Conservation (phyloP, 2,888 invertebrate species). For the Chaitophorus viminalis region DNA sequence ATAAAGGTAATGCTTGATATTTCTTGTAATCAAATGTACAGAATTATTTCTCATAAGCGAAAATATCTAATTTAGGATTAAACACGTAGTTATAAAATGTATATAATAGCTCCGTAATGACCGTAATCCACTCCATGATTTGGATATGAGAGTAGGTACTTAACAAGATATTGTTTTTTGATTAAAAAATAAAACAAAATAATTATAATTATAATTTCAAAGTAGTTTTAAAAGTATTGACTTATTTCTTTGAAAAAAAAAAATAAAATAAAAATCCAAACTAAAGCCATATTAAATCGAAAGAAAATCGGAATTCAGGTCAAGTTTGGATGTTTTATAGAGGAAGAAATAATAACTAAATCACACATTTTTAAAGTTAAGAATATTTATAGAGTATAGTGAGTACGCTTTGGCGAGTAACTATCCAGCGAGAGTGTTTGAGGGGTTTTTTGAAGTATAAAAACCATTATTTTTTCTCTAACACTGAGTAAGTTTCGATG, state of each 20-base stretch:
- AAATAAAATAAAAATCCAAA: neutral
- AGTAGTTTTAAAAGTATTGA: constrained; percentile 13
- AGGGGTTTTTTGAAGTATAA: constrained; percentile 32
- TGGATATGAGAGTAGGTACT: neutral
- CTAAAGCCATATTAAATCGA: constrained; percentile 2
- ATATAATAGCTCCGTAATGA: neutral
- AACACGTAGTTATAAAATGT: neutral
- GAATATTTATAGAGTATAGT: constrained; percentile 10
- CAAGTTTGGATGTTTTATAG: neutral
- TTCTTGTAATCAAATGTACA: neutral
- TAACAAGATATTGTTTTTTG: neutral
- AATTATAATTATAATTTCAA: neutral
- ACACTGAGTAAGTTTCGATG: constrained; percentile 46
- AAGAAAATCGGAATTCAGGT: constrained; percentile 34
- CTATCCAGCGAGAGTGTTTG: neutral
- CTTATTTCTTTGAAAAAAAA: neutral
- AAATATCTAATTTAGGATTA: neutral
- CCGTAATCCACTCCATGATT: neutral
- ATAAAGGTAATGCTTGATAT: neutral
- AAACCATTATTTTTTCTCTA: constrained; percentile 27
- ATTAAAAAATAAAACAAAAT: neutral
- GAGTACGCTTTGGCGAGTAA: neutral
- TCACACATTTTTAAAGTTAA: constrained; percentile 18
- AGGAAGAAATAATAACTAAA: constrained; percentile 9
- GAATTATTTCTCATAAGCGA: neutral